Evolutionary conservation across 2,888 invertebrate species (phyloP).

Genomic region (Augiades crinisus): DNA sequence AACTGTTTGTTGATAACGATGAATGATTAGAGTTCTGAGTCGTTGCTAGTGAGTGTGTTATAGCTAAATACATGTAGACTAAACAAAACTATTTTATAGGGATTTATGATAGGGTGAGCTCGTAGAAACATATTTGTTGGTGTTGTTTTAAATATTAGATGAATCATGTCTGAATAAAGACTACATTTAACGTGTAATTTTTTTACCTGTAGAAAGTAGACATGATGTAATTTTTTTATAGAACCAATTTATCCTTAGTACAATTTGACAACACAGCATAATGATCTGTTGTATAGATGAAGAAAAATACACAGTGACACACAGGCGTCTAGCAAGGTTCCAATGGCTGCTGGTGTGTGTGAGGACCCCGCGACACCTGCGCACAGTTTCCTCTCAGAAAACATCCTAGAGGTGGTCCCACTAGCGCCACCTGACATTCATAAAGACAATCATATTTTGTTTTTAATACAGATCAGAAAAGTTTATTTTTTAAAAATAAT

Average conservation of each 20-base stretch:
- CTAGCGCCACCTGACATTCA: constrained; percentile 11
- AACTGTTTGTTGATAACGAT: no score
- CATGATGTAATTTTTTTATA: no score
- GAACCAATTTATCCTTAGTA: background rate
- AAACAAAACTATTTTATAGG: no score
- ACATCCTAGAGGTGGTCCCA: constrained; percentile 3
- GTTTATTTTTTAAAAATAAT: constrained; percentile 2
- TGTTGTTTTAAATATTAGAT: no score
- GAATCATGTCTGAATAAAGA: no score
- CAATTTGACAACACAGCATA: background rate
- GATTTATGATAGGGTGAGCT: no score
- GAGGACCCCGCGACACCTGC: constrained; percentile 21
- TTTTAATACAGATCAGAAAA: background rate
- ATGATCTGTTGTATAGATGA: constrained; percentile 16
- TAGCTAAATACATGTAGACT: no score
- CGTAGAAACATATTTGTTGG: no score
- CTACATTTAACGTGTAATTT: no score
- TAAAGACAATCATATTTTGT: constrained; percentile 5
- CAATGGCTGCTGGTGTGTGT: constrained; percentile 25
- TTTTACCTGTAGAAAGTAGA: no score
- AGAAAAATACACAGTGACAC: background rate
- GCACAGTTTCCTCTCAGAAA: constrained; percentile 18
- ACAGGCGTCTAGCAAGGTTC: constrained; percentile 17
- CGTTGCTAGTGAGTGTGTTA: no score
- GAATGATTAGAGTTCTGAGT: no score